A percentile compares a stretch with the other conserved stretches of the same genome.
These are phyloP conservation scores for Miichthys miiuy DNA, from an alignment of 2,797 vertebrate species.

Conservation along the genomic window DNA sequence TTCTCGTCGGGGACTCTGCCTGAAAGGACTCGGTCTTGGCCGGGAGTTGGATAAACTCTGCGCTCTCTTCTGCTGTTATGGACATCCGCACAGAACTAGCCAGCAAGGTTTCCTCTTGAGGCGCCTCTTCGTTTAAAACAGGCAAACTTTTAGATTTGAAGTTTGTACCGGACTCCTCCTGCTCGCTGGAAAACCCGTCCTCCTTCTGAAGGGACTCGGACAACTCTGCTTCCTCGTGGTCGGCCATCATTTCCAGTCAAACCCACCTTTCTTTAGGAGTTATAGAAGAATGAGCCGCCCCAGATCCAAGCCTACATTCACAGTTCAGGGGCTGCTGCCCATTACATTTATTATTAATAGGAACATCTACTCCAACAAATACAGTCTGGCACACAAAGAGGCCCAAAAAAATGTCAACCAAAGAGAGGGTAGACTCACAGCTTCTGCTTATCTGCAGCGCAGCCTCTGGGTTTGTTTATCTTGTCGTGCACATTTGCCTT, in stretches of 20 bases:
- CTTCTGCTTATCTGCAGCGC: slow-evolving; percentile 65
- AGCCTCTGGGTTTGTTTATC: slow-evolving; percentile 60
- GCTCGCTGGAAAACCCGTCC: slow-evolving; percentile 71
- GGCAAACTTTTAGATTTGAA: slow-evolving; percentile 89
- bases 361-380: slow-evolving; percentile 55
- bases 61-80: slow-evolving; percentile 62
- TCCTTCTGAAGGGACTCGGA: slow-evolving; percentile 75
- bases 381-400: slow-evolving; percentile 33
- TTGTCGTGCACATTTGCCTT: slow-evolving; percentile 57
- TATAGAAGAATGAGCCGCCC: neutral
- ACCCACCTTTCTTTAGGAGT: neutral
- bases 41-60: slow-evolving; percentile 70
- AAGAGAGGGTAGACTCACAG: slow-evolving; percentile 36
- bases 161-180: slow-evolving; percentile 68
- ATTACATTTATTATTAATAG: slow-evolving; percentile 58
- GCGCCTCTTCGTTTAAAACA: slow-evolving; percentile 77
- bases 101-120: slow-evolving; percentile 72
- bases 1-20: slow-evolving; percentile 47
- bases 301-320: slow-evolving; percentile 24
- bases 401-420: slow-evolving; percentile 20
- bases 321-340: slow-evolving; percentile 59
- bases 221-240: slow-evolving; percentile 72
- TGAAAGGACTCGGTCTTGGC: slow-evolving; percentile 55
- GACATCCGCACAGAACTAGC: slow-evolving; percentile 69
- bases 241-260: slow-evolving; percentile 76